Base-by-base conservation (phyloP, 1,140 invertebrate genomes). In the Pseudomyrmex dendroicus region DNA sequence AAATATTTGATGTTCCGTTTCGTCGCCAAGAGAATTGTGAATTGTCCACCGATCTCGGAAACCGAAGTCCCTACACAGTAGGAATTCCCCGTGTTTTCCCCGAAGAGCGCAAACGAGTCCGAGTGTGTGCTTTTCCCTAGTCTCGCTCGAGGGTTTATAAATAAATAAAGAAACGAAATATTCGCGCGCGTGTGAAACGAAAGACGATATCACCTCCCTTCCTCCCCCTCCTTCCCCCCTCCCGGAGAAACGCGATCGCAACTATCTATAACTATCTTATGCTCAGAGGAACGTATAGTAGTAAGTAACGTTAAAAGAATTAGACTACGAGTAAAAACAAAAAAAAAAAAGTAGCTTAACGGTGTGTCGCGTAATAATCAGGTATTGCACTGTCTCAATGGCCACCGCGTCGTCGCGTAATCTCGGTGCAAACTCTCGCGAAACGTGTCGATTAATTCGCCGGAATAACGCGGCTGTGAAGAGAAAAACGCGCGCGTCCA, bases 361-460 rank as follows among this genome's bases (percentile, higher is more conserved):
- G 76, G 44, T 56, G 52, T 25, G 66, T 59, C 62, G 62, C 73
- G 54, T 70, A 70, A 48, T 70, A 70, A 48, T 86, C 57, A 68
- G 54, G 57, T 86, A 86, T 86, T 86, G 85, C 84, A 86, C 84
- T 86, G 84, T 52, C 62, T 50, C 48, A 59, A 72, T 67, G 76
- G 84, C 67, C 73, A 61, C 1, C 52, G 44, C 63, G 44, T 50
- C 50, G 50, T 78, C 83, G 68, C 83, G 61, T 44, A 35, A 12
- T 57, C 22, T 57, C 22, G 10, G 9, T 15, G 52, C 22, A 13
- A 46, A 46, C 10, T 61, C 12, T 57, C 52, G 52, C 22, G 8
- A 50, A 50, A 63, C 59, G 44, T 15, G 22, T 52, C 57, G 57
- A 61, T 52, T 8, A 35, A 35, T 35, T 35, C 35, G 35, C 7